Evolutionary conservation across 2,113 vertebrate genomes (phyloP).

Genomic region (Gallinago paraguaiae): DNA sequence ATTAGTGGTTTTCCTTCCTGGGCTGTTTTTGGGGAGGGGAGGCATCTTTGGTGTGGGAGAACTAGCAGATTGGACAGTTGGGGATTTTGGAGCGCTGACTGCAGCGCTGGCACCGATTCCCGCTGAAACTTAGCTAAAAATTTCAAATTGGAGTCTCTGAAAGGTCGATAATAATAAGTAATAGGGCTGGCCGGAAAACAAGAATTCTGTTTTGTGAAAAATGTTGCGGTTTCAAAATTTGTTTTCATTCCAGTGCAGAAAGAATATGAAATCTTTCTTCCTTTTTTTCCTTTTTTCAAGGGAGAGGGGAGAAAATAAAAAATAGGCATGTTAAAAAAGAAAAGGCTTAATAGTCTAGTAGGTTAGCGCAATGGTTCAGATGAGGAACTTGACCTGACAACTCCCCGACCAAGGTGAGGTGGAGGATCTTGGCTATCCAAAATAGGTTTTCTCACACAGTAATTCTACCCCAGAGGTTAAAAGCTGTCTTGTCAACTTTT

Average conservation of each 20-base stretch:
- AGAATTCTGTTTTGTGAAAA: constrained; percentile 65
- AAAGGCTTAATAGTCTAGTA: background rate
- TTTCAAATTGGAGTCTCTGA: constrained; percentile 52
- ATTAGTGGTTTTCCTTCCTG: constrained; percentile 32
- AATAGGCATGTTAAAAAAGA: background rate
- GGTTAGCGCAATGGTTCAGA: background rate
- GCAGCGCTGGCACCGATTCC: constrained; percentile 27
- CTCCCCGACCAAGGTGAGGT: background rate
- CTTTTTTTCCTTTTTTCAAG: background rate
- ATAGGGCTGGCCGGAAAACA: constrained; percentile 48
- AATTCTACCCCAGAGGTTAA: background rate
- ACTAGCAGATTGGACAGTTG: background rate
- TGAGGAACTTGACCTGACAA: background rate
- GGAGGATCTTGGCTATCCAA: background rate
- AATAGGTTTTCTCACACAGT: background rate
- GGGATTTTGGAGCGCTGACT: constrained; percentile 25
- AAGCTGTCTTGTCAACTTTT: background rate
- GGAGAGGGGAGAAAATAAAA: background rate
- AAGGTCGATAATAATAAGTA: constrained; percentile 59
- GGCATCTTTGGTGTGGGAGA: constrained; percentile 13
- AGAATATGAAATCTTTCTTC: constrained; percentile 35
- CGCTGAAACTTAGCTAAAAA: constrained; percentile 20
- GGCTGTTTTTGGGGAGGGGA: background rate
- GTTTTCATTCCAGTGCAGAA: constrained; percentile 59
- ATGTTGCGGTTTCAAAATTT: constrained; percentile 53